Conservation (phyloP, 1,140 invertebrate species). For the Anoplophora glabripennis region DNA sequence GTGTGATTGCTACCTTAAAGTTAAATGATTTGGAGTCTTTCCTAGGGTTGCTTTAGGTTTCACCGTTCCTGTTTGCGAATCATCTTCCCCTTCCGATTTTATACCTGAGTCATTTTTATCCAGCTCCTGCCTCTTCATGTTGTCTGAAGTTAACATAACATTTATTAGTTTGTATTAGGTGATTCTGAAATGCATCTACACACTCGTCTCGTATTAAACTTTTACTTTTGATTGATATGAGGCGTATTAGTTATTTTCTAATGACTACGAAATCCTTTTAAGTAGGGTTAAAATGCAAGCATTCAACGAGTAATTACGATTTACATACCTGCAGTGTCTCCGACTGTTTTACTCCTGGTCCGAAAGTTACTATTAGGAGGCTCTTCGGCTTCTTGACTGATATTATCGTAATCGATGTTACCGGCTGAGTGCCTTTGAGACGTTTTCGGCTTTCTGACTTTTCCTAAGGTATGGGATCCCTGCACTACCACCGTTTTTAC, state of each 20-base stretch:
- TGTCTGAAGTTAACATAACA: conserved; percentile 1
- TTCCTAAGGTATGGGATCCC: conserved; percentile 69
- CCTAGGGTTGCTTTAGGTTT: conserved; percentile 74
- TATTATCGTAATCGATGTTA: conserved; percentile 79
- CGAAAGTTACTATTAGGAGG: conserved; percentile 62
- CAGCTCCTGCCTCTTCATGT: conserved; percentile 47
- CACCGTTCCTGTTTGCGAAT: conserved; percentile 64
- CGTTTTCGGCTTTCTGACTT: conserved; percentile 68
- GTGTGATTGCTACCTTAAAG: conserved; percentile 61
- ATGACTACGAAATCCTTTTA: not conserved
- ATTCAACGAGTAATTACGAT: not conserved
- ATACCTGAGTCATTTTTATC: conserved; percentile 69
- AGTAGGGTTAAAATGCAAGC: not conserved
- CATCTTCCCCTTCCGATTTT: conserved; percentile 85
- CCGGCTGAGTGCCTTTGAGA: conserved; percentile 86
- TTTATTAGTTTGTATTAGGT: not conserved
- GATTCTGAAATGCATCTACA: not conserved
- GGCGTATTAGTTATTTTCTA: no score
- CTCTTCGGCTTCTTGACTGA: conserved; percentile 59
- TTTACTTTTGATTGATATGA: no score
- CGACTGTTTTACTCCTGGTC: conserved; percentile 84
- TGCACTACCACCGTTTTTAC: conserved; percentile 55
- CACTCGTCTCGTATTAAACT: not conserved
- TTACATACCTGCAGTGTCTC: conserved; percentile 70
- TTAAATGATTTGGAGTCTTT: conserved; percentile 87